Evolutionary conservation across 2,797 vertebrate species (phyloP).

Genomic region (Zenarchopterus dispar): DNA sequence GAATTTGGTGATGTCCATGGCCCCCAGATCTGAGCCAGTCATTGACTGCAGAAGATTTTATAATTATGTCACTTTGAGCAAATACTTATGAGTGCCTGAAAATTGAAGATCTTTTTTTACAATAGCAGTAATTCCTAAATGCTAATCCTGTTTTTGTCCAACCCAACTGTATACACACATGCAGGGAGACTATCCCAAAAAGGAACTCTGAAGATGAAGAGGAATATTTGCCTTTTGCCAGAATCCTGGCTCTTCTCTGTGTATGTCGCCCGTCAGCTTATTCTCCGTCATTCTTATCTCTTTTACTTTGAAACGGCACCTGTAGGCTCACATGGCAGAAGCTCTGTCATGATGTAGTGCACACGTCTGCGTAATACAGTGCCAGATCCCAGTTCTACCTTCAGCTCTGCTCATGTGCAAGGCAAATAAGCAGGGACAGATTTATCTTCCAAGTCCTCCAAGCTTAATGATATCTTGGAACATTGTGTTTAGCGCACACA

Average conservation of each 20-base stretch:
- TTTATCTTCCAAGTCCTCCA: conserved; percentile 51
- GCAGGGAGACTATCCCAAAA: conserved; percentile 24
- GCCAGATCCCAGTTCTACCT: conserved; percentile 51
- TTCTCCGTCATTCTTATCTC: conserved; percentile 74
- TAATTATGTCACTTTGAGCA: too few species aligned
- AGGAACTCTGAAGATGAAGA: conserved; percentile 65
- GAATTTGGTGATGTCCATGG: too few species aligned
- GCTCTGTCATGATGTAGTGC: conserved; percentile 64
- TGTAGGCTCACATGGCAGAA: conserved; percentile 70
- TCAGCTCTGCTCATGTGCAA: conserved; percentile 50
- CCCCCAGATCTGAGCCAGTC: too few species aligned
- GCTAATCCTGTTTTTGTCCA: too few species aligned
- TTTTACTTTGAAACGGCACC: conserved; percentile 78
- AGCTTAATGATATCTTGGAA: conserved; percentile 62
- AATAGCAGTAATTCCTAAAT: too few species aligned
- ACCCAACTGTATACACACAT: background rate
- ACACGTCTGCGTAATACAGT: conserved; percentile 49
- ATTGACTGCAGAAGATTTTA: too few species aligned
- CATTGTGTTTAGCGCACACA: conserved; percentile 29
- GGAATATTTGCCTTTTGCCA: conserved; percentile 65
- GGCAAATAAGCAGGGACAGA: conserved; percentile 58
- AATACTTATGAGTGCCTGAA: too few species aligned
- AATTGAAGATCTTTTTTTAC: too few species aligned
- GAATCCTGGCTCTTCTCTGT: conserved; percentile 28
- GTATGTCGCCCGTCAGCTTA: conserved; percentile 45